Percentiles rank a stretch among this genome's conserved stretches.
Conservation (phyloP, 2,113 vertebrate species). For the Psittacula cyanocephala region DNA sequence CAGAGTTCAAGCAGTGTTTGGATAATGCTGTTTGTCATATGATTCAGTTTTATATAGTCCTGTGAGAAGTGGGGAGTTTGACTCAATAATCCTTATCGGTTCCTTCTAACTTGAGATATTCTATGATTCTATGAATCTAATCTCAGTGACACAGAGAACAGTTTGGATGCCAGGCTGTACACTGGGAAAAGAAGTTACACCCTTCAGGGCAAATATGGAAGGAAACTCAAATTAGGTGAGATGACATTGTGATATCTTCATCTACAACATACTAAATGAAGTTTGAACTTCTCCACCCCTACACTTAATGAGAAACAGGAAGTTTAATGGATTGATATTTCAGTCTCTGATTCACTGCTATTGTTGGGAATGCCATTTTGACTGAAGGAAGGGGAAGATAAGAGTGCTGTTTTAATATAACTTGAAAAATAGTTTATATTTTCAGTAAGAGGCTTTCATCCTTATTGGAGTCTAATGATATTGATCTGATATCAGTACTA, state of each 20-base stretch:
- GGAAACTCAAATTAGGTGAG: background rate
- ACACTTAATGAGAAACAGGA: background rate
- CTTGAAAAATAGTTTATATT: constrained; percentile 17
- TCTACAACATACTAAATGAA: background rate
- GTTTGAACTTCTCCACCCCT: background rate
- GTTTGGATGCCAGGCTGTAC: background rate
- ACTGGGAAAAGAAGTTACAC: background rate
- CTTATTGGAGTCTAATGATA: background rate
- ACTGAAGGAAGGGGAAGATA: background rate
- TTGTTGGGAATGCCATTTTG: background rate
- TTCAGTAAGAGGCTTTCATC: constrained; percentile 25
- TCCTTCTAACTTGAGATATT: background rate
- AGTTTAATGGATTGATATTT: background rate
- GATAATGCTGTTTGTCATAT: background rate
- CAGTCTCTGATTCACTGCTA: background rate
- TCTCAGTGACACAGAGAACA: accelerated
- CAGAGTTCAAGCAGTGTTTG: background rate
- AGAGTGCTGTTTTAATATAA: background rate
- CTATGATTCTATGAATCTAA: background rate
- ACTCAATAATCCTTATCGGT: background rate
- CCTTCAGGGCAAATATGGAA: background rate
- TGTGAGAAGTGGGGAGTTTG: background rate
- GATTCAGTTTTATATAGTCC: background rate
- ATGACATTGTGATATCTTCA: background rate
- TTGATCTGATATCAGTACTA: background rate